Evolutionary conservation across 2,888 invertebrate species (phyloP), one percentile per base, ranked within the genome.

Genomic region (Heteromurus nitidus): DNA sequence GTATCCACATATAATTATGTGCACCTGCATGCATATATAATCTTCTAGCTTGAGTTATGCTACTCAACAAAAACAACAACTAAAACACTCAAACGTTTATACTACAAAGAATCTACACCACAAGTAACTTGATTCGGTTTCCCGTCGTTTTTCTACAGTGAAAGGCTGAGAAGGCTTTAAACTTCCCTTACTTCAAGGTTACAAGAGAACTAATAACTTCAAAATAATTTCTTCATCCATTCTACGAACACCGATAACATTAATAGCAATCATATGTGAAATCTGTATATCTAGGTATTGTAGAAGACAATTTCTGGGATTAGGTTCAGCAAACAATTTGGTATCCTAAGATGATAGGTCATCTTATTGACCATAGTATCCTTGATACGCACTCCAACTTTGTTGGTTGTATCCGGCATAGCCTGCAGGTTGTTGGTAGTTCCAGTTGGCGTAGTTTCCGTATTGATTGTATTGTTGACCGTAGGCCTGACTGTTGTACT

Each of bases 391-490:
- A 81, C 81, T 83, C 85, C 86, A 87, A 16, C 85, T 85, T 67
- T 84, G 84, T 30, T 85, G 86, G 69, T 85, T 85, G 77, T 86
- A 86, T 2, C 84, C 84, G 11, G 80, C 58, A 28, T 42, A 30
- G 2, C 85, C 86, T 7, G 84, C 79, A 50, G 86, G 84, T 44
- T 86, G 86, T 28, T 86, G 85, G 58, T 86, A 84, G 79, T 85
- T 86, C 85, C 86, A 87, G 72, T 87, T 87, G 0, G 85, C 83
- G 69, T 87, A 87, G 62, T 86, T 86, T 36, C 85, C 86, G 50
- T 86, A 85, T 55, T 87, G 85, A 76, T 85, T 86, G 77, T 86
- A 86, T 44, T 82, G 84, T 64, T 85, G 85, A 28, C 85, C 81
- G 58, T 85, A 83, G 26, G 83, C 83, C 28, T 65, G 65, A 64